These are phyloP conservation scores for Lycia hirtaria DNA, from an alignment of 2,888 invertebrate species.

Conservation along the genomic window DNA sequence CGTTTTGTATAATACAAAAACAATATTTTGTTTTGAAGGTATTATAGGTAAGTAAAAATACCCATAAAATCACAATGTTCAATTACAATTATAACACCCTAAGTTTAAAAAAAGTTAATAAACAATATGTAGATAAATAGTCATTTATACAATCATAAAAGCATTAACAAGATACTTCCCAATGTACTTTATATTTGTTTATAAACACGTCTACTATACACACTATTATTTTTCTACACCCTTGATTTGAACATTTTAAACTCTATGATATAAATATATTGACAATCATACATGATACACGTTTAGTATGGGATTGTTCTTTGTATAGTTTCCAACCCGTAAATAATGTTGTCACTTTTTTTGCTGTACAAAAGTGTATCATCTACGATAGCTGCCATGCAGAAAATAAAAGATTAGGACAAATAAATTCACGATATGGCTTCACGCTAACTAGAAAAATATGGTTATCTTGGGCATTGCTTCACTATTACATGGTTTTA, in stretches of 20 bases:
- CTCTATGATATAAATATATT: not conserved
- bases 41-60: too few relatives aligned
- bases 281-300: not conserved
- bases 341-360: not conserved
- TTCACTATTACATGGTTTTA: constrained; percentile 16
- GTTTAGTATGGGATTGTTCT: not conserved
- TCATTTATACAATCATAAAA: constrained; percentile 12
- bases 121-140: not conserved
- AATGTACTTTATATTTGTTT: constrained; percentile 14
- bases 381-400: not conserved
- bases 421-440: constrained; percentile 13
- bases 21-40: not conserved
- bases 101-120: not conserved
- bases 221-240: constrained; percentile 29
- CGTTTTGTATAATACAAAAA: too few relatives aligned
- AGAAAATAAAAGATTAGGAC: constrained; percentile 10
- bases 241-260: constrained; percentile 21
- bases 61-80: not conserved
- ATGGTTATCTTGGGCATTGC: constrained; percentile 16
- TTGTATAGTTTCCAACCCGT: not conserved
- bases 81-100: not conserved
- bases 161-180: constrained; percentile 15
- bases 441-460: constrained; percentile 29
- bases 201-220: constrained; percentile 22
- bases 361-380: not conserved